Evolutionary conservation across 2,797 vertebrate species (phyloP).

Genomic region (Gymnodraco acuticeps): DNA sequence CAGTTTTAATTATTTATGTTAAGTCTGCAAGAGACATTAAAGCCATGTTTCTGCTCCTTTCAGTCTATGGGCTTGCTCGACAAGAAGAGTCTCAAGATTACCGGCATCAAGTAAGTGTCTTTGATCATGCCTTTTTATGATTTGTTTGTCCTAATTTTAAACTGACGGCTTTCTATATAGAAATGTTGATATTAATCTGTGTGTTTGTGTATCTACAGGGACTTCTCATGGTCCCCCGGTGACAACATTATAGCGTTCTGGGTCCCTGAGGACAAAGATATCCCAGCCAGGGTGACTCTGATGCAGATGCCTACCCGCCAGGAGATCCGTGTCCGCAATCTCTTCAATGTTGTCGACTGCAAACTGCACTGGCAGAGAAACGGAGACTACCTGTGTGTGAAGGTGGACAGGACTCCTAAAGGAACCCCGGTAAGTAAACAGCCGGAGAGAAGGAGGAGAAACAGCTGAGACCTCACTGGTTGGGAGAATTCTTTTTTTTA

Average conservation of each 20-base stretch:
- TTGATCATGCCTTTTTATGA: not conserved
- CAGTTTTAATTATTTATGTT: not conserved
- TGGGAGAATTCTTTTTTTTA: not conserved
- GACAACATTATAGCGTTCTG: conserved; percentile 99
- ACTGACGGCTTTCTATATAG: not conserved
- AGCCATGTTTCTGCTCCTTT: conserved; percentile 39
- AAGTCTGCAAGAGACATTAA: conserved; percentile 10
- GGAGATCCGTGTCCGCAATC: conserved; percentile 97
- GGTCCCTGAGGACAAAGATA: conserved; percentile 99
- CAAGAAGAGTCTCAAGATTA: conserved; percentile 99
- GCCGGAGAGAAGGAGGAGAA: rapidly evolving
- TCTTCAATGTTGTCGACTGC: conserved; percentile 98
- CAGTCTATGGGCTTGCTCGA: conserved; percentile 98
- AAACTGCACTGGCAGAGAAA: conserved; percentile 99
- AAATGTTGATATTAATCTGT: conserved; percentile 5
- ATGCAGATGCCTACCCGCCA: conserved; percentile 97
- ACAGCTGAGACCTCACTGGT: not conserved
- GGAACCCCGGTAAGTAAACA: conserved; percentile 90
- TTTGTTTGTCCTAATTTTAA: not conserved
- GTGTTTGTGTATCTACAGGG: conserved; percentile 79
- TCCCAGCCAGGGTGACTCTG: conserved; percentile 96
- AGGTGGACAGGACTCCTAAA: conserved; percentile 97
- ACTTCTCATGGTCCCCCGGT: conserved; percentile 99
- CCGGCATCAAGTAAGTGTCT: conserved; percentile 93
- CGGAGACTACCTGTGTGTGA: conserved; percentile 97